A percentile compares a stretch with the other conserved stretches of the same genome.
Conservation (phyloP, 1,140 invertebrate species). For the Portunus trituberculatus region DNA sequence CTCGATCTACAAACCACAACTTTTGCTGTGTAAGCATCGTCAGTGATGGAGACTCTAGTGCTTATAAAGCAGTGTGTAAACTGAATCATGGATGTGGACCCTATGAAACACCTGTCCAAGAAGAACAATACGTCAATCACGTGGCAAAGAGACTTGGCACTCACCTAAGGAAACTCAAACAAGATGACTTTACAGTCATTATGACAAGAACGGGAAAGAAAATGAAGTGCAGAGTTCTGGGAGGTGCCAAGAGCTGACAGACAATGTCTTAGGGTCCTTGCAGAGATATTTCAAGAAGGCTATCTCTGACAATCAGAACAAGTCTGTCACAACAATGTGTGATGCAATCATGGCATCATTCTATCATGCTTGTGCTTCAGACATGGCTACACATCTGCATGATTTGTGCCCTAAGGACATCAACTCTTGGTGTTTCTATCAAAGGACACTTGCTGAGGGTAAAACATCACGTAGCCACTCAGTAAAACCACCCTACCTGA, state of each 20-base stretch:
- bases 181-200: not conserved
- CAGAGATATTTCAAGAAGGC: not conserved
- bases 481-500: not conserved
- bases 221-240: conserved; percentile 28
- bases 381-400: not conserved
- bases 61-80: not conserved
- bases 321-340: not conserved
- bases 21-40: not conserved
- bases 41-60: conserved; percentile 29
- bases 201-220: not conserved
- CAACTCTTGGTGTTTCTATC: not conserved
- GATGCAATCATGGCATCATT: conserved; percentile 4
- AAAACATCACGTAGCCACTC: not conserved
- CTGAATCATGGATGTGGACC: not conserved
- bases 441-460: not conserved
- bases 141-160: conserved; percentile 32
- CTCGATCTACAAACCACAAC: not conserved
- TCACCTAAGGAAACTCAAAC: conserved; percentile 2
- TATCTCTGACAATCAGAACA: conserved; percentile 7
- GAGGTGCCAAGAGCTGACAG: conserved; percentile 33
- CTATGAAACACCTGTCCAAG: not conserved
- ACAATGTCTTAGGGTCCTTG: not conserved
- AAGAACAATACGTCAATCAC: conserved; percentile 37
- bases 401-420: not conserved
- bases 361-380: not conserved